Evolutionary conservation across 2,888 invertebrate species (phyloP).

Genomic region (Coenonympha glycerion): DNA sequence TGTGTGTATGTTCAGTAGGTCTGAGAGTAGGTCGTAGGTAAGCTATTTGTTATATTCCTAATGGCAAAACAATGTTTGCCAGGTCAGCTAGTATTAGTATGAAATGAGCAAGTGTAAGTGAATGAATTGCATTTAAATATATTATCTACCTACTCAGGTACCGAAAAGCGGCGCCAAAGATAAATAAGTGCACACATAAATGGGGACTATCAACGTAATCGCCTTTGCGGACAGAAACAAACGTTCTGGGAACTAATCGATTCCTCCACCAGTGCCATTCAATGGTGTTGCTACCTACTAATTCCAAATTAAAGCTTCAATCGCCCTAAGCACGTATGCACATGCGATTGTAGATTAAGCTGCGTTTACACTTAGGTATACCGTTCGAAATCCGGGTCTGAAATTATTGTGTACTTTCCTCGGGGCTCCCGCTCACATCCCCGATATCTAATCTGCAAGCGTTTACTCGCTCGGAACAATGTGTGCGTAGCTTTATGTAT

Average conservation of each 20-base stretch:
- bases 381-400: slow-evolving; percentile 29
- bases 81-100: too few relatives aligned
- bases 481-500: slow-evolving; percentile 29
- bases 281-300: slow-evolving; percentile 31
- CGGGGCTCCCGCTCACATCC: slow-evolving; percentile 29
- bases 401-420: slow-evolving; percentile 36
- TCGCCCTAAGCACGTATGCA: slow-evolving; percentile 29
- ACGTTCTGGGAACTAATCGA: slow-evolving; percentile 25
- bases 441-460: slow-evolving; percentile 36
- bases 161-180: not conserved
- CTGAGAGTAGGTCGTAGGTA: too few relatives aligned
- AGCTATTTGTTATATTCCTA: too few relatives aligned
- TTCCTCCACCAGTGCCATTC: slow-evolving; percentile 25
- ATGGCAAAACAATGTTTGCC: too few relatives aligned
- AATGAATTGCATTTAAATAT: too few relatives aligned
- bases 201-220: slow-evolving; percentile 7
- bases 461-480: slow-evolving; percentile 29
- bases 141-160: too few relatives aligned
- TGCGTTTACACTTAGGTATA: slow-evolving; percentile 31
- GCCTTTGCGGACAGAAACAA: slow-evolving; percentile 21
- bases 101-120: too few relatives aligned
- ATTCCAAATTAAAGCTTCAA: slow-evolving; percentile 35
- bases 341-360: slow-evolving; percentile 30
- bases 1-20: too few relatives aligned
- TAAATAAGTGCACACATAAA: slow-evolving; percentile 5